Base-by-base conservation (phyloP, 2,888 invertebrate species). In the Stegana nigrithorax region DNA sequence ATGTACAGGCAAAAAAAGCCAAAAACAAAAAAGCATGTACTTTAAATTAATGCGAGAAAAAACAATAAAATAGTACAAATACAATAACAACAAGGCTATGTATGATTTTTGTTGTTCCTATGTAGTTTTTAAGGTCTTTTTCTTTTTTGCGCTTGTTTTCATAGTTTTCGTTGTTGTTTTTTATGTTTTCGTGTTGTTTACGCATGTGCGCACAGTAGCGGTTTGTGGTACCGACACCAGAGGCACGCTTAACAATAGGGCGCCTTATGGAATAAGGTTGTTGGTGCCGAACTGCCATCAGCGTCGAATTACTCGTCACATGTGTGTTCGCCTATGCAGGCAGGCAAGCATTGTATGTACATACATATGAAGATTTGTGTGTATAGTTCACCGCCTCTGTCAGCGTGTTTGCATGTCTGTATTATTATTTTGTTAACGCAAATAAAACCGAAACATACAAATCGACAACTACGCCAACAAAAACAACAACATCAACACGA, bases 401-500 rank as follows among this genome's bases (percentile, higher is more conserved):
- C 4, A 57, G 19, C 25, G 53, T 60, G 25, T 44, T 17, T 56
- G 64, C 68, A 59, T 72, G 68, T 66, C 65, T 71, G 67, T 67
- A 68, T 78, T 78, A 71, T 76, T 78, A 75, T 78, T 80, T 81
- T 80, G 75, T 75, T 75, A 75, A 73, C 65, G 71, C 76, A 80
- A 75, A 80, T 79, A 81, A 78, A 73, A 77, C 67, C 6, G 69
- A 69, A 71, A 72, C 63, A 61, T 67, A 65, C 65, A 63, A 64
- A 60, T 64, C 44, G 36, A n/a, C 32, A 17, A 45, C 17, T 45
- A 56, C 27, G 29, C 8, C 29, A 42, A 27, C 65, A 67, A 65
- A 63, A 61, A 59, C 62, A 27, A 21, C 42, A 59, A 60, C 64
- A 57, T 58, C 47, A 29, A 25, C 58, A 63, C 45, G 60, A 59